These are phyloP conservation scores for Linepithema humile DNA, from an alignment of 1,140 invertebrate species.

Conservation along the genomic window DNA sequence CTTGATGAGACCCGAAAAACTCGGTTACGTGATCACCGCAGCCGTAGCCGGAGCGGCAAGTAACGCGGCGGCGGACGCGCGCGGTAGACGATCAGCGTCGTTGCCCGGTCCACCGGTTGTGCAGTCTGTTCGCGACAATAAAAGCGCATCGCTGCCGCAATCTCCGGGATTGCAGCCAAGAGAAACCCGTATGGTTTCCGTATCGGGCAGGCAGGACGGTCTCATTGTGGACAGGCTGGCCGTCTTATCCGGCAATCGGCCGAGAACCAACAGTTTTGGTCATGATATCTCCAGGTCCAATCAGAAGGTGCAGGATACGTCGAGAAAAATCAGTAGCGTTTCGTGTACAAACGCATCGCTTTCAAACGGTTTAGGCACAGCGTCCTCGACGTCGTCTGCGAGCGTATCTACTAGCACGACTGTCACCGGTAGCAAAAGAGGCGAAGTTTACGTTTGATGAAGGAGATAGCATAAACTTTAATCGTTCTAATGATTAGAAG, in stretches of 20 bases:
- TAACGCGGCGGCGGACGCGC: conserved; percentile 61
- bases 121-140: conserved; percentile 75
- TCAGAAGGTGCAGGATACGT: conserved; percentile 64
- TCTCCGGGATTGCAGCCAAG: conserved; percentile 76
- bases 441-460: conserved; percentile 84
- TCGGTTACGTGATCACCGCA: conserved; percentile 71
- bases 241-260: background rate
- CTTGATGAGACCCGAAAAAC: conserved; percentile 79
- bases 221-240: conserved; percentile 66
- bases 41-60: conserved; percentile 23
- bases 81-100: conserved; percentile 80
- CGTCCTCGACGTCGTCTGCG: conserved; percentile 22
- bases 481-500: background rate
- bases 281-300: conserved; percentile 51
- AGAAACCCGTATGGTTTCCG: conserved; percentile 69
- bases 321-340: conserved; percentile 75
- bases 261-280: conserved; percentile 68
- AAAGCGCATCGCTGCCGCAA: conserved; percentile 81
- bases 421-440: conserved; percentile 78
- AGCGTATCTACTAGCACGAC: conserved; percentile 22
- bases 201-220: conserved; percentile 65
- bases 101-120: conserved; percentile 75
- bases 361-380: conserved; percentile 10
- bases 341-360: conserved; percentile 69
- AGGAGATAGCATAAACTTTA: background rate